Evolutionary conservation across 2,113 vertebrate species (phyloP), one percentile per base, ranked within the genome.

Genomic region (Tautogolabrus adspersus): DNA sequence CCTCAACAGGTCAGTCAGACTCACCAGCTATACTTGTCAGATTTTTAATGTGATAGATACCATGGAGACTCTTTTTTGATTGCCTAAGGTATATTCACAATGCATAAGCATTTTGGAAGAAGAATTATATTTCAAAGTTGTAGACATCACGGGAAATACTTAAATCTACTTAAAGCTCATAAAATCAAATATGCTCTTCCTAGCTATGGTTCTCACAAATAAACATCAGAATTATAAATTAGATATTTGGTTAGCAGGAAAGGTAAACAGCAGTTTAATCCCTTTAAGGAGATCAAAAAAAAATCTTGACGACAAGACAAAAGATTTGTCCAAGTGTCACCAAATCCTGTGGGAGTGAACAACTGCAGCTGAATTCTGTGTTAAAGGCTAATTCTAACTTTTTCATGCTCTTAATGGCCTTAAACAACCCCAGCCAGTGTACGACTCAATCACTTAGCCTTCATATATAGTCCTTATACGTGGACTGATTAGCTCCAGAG

Each of bases 271-370:
- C 30, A 57, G 26, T 84, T 55, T 57, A 40, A 78, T 79, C 49
- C 55, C 77, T 83, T 83, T 71, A 83, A 62, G 67, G 49, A 71
- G 58, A 72, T 70, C 12, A 18, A n/a, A 78, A 80, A 56, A 11
- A 34, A 6, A 75, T 77, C 67, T 56, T 66, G 10, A 38, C 9
- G 0, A 66, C 54, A 85, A 74, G 79, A 82, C 62, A 78, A 87
- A 88, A 60, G 30, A 83, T 86, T 83, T 19, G 82, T 90, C 77
- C 76, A 85, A 75, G 55, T 87, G 76, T 85, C 84, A 78, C 58
- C 55, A 87, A 77, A 68, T 75, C 26, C 55, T 64, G 81, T 77
- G 76, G 86, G 84, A 87, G 87, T 84, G 66, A 79, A 82, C 71
- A 70, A 83, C 65, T 12, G 46, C 51, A 55, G 66, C 63, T 15